Base-by-base conservation (phyloP, 2,888 invertebrate genomes). In the Marronus borbonicus region DNA sequence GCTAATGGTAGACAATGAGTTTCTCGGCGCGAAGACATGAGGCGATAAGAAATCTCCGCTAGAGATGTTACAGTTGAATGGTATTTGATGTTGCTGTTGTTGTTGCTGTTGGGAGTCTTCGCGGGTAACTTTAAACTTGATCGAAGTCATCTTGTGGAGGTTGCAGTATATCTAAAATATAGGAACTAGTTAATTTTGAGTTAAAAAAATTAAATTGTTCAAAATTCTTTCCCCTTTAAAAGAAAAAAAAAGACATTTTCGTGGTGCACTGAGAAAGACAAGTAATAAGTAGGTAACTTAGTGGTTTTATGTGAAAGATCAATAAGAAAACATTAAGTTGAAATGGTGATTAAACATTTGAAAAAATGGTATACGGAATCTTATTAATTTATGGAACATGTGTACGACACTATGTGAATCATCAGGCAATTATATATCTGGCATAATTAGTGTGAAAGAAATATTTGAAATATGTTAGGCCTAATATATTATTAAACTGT, bases 1-100 rank as follows among this genome's bases (percentile, higher is more conserved):
- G 81, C 88, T 89, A 14, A 87, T 88, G 14, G 89, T 90, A 79
- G 90, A 89, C 52, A 90, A 85, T 1, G 90, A 90, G 82, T 90
- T 89, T 68, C 90, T 86, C 12, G 89, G 90, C 76, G 89, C 88
- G 77, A 90, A 87, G 70, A 88, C 86, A 81, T 90, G 86, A 52
- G 90, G 90, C 49, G 90, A 90, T 76, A 90, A 86, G 80, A 85
- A 85, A 79, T 87, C 87, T 3, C 85, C 84, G 55, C 82, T 81
- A 36, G 79, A 78, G 7, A 77, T 74, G 8, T 68, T 75, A 31
- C 76, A 77, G 70, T 79, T 81, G n/a, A 78, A 78, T 77, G 79
- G 81, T 76, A 79, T 80, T 68, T 80, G 74, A n/a, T 83, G 81
- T 69, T 81, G 82, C 5, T 83, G 77, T 31, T 82, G 76, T n/a